Percentiles rank a stretch among this genome's conserved stretches.
Evolutionary conservation across 2,797 vertebrate species (phyloP).

Genomic region (Spinus olivaceus): DNA sequence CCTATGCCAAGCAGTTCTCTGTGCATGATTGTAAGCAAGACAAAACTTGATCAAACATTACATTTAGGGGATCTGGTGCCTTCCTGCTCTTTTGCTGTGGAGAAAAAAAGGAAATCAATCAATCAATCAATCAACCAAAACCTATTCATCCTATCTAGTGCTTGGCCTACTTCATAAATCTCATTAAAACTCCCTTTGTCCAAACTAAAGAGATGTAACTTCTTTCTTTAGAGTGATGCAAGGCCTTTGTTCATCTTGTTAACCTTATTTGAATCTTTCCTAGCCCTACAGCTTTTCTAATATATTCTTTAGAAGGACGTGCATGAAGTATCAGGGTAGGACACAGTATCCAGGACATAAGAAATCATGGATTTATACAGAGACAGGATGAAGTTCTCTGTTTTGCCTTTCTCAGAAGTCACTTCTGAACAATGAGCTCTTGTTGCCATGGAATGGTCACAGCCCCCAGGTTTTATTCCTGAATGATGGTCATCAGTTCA

Average conservation of each 20-base stretch:
- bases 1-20: neutral
- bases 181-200: neutral
- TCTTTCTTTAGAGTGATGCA: neutral
- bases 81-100: neutral
- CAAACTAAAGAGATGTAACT: neutral
- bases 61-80: neutral
- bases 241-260: neutral
- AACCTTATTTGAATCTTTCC: neutral
- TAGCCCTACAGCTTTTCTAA: neutral
- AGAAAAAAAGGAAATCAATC: neutral
- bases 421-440: neutral
- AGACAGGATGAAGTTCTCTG: neutral
- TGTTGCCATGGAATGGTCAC: fast-evolving
- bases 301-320: neutral
- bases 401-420: neutral
- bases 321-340: neutral
- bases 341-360: neutral
- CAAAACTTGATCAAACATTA: neutral
- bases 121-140: neutral
- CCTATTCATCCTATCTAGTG: neutral
- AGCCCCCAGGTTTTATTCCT: neutral
- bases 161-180: neutral
- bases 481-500: neutral
- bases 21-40: neutral
- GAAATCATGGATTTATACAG: neutral